Percentiles rank a stretch among this genome's conserved stretches.
These are phyloP conservation scores for Beroe forskalii DNA, from an alignment of 37 sponge, comb jelly and placozoan species.

Conservation along the genomic window DNA sequence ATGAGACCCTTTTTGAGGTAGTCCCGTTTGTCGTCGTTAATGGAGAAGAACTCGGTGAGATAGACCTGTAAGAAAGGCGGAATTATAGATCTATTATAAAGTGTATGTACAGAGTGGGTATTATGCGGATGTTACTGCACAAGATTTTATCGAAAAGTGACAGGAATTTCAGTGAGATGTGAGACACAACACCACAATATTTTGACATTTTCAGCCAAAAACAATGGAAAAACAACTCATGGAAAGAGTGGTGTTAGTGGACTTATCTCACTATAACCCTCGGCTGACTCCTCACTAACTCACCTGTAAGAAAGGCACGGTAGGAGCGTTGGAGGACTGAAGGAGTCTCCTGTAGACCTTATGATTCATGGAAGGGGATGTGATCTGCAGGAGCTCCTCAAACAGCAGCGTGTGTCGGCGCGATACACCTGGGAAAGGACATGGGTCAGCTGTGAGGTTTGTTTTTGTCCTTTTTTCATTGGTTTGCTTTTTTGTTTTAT, in stretches of 20 bases:
- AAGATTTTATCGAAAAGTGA: background rate
- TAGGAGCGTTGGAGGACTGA: background rate
- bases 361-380: background rate
- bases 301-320: constrained; percentile 72
- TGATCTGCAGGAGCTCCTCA: constrained; percentile 19
- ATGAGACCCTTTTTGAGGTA: constrained; percentile 86
- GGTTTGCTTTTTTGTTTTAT: background rate
- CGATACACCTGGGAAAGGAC: background rate
- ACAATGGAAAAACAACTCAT: too few species aligned
- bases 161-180: background rate
- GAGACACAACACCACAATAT: constrained; percentile 59
- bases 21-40: constrained; percentile 88
- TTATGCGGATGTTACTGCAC: background rate
- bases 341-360: constrained; percentile 16
- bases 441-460: too few species aligned
- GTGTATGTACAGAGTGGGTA: background rate
- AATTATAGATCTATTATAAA: background rate
- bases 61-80: constrained; percentile 73
- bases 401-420: background rate
- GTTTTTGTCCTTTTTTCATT: background rate
- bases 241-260: too few species aligned
- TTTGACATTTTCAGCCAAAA: too few species aligned
- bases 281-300: too few species aligned
- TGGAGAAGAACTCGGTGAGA: constrained; percentile 82
- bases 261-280: too few species aligned